A percentile compares a stretch with the other conserved stretches of the same genome.
These are phyloP conservation scores for Cyclophora albipunctata DNA, from an alignment of 2,888 invertebrate genomes.

Conservation along the genomic window DNA sequence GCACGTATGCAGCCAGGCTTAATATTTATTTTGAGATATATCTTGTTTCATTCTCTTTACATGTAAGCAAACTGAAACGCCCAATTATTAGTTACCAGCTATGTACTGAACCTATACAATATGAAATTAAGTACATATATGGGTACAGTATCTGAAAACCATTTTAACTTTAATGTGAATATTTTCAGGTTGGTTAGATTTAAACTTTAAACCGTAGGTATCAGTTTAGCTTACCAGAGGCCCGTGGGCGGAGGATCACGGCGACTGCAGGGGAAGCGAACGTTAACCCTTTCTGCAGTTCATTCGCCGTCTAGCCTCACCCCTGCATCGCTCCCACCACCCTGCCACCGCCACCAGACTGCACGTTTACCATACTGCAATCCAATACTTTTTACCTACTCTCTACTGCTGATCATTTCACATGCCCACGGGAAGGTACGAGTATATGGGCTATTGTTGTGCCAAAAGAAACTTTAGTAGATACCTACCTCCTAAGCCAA, in stretches of 20 bases:
- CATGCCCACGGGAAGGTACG: neutral
- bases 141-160: no score
- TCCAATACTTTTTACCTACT: conserved; percentile 44
- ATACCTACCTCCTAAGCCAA: no score
- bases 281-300: conserved; percentile 77
- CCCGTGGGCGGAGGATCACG: conserved; percentile 56
- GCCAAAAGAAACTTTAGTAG: no score
- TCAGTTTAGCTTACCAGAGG: conserved; percentile 30
- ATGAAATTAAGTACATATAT: no score
- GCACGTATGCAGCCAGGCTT: no score
- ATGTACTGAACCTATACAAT: no score
- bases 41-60: no score
- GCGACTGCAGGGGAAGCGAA: conserved; percentile 73
- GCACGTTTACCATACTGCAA: conserved; percentile 59
- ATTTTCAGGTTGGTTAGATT: conserved; percentile 3
- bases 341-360: conserved; percentile 49
- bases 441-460: no score
- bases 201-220: conserved; percentile 19
- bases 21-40: no score
- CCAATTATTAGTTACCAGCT: no score
- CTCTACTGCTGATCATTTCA: conserved; percentile 1
- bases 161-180: no score
- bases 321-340: conserved; percentile 53
- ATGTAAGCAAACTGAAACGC: no score
- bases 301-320: conserved; percentile 78